Conservation (phyloP, 2,113 vertebrate species). For the Semnopithecus entellus region DNA sequence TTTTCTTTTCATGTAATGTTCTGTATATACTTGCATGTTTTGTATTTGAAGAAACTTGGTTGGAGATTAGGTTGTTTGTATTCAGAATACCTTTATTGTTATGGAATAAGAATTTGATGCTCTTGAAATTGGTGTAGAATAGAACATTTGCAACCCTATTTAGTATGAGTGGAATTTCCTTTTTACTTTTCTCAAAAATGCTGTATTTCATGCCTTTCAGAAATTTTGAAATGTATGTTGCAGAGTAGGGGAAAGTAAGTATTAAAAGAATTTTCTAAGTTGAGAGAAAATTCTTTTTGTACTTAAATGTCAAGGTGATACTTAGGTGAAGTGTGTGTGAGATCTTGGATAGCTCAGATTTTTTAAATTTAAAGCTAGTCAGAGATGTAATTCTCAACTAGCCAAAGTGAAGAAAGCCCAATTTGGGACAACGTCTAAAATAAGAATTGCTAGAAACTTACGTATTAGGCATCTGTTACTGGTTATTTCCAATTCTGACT, state of each 20-base stretch:
- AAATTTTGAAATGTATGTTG: slow-evolving; percentile 25
- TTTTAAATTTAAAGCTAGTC: slow-evolving; percentile 46
- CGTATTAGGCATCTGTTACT: slow-evolving; percentile 45
- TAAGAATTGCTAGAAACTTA: slow-evolving; percentile 55
- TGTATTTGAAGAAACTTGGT: slow-evolving; percentile 41
- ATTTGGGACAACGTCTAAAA: slow-evolving; percentile 7
- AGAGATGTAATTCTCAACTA: slow-evolving; percentile 27
- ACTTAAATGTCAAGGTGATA: slow-evolving; percentile 44
- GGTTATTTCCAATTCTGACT: slow-evolving; percentile 52
- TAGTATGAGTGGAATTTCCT: slow-evolving; percentile 40
- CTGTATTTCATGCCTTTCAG: slow-evolving; percentile 20
- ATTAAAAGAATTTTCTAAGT: slow-evolving; percentile 24
- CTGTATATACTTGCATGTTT: neutral
- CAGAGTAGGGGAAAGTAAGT: neutral
- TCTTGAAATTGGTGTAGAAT: neutral
- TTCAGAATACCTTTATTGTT: slow-evolving; percentile 37
- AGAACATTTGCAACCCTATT: slow-evolving; percentile 18
- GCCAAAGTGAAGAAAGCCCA: slow-evolving; percentile 46
- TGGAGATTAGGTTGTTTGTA: slow-evolving; percentile 48
- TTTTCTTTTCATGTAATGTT: slow-evolving; percentile 43
- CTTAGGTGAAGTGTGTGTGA: slow-evolving; percentile 27
- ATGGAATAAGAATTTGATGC: slow-evolving; percentile 40
- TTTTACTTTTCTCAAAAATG: slow-evolving; percentile 27
- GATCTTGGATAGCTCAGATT: neutral
- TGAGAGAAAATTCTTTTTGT: slow-evolving; percentile 8